Conservation (phyloP, 1,140 invertebrate species). For the Mamestra configurata region DNA sequence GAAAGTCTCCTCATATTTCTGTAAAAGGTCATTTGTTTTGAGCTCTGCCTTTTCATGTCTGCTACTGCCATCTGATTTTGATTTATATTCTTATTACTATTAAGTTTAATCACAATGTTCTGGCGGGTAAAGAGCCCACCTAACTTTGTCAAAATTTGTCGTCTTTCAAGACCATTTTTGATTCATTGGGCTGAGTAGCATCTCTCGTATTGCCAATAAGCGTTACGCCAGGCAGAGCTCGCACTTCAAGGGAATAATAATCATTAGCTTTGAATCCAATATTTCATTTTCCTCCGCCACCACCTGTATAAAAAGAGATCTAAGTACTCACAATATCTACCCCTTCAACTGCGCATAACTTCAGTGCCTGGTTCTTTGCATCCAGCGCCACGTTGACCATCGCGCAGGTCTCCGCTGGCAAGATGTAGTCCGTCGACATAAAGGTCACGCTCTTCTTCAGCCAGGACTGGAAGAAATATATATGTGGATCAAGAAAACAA, state of each 20-base stretch:
- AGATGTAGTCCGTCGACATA: slow-evolving; percentile 98
- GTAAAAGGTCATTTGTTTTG: not conserved
- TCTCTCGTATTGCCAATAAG: not conserved
- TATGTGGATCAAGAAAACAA: not conserved
- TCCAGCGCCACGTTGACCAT: slow-evolving; percentile 99
- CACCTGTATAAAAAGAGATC: slow-evolving; percentile 16
- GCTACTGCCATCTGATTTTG: not conserved
- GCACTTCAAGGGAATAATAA: not conserved
- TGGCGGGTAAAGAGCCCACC: not conserved
- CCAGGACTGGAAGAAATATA: slow-evolving; percentile 91
- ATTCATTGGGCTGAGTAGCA: not conserved
- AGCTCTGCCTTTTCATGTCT: not conserved
- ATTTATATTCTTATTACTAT: not conserved
- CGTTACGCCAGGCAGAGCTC: not conserved
- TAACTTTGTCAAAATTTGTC: not conserved
- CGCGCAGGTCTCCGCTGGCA: slow-evolving; percentile 99
- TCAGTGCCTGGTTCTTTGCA: slow-evolving; percentile 98
- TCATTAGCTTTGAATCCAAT: not conserved
- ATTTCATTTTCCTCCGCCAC: not conserved
- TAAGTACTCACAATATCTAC: slow-evolving; percentile 96
- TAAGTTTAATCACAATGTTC: too few relatives aligned
- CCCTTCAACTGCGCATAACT: slow-evolving; percentile 98
- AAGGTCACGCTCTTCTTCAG: slow-evolving; percentile 98
- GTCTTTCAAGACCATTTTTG: not conserved
- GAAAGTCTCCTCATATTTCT: not conserved